Percentiles rank a stretch among this genome's conserved stretches.
phyloP scores from a whole-genome alignment of 1,140 invertebrate genomes.

The Drosophila melanica region DNA sequence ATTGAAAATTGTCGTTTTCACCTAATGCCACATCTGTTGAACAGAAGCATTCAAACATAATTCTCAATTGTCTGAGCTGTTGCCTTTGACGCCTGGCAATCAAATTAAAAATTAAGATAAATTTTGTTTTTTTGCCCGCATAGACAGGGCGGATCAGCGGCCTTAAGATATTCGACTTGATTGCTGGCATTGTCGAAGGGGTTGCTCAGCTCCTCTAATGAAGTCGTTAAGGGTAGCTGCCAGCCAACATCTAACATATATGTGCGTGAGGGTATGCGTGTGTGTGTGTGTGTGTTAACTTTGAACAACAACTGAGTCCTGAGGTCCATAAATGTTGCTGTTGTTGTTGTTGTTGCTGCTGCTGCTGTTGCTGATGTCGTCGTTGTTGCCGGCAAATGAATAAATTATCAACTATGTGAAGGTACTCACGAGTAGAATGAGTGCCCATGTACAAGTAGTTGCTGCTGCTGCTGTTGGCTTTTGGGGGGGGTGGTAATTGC shows the following conservation, averaged over 20 bases:
- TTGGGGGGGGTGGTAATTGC: conserved; percentile 66
- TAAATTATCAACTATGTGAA: conserved; percentile 80
- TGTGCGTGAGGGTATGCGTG: conserved; percentile 1
- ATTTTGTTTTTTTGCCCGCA: conserved; percentile 31
- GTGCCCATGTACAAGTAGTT: conserved; percentile 52
- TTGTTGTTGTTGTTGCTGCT: conserved; percentile 18
- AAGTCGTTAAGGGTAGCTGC: conserved; percentile 73
- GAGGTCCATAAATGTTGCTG: conserved; percentile 49
- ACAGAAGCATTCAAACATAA: conserved; percentile 36
- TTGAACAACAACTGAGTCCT: conserved; percentile 59
- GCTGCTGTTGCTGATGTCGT: conserved; percentile 29
- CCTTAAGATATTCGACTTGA: conserved; percentile 45
- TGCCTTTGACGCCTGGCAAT: conserved; percentile 66
- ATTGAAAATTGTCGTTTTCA: conserved; percentile 21
- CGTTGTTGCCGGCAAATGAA: conserved; percentile 64
- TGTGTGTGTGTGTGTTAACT: conserved; percentile 53
- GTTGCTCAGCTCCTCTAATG: conserved; percentile 57
- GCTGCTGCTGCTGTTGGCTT: conserved; percentile 14
- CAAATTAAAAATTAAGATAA: conserved; percentile 63
- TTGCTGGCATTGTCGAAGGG: conserved; percentile 49
- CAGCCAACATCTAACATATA: conserved; percentile 25
- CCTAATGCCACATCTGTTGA: conserved; percentile 60
- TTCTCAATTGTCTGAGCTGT: conserved; percentile 68
- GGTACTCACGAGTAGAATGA: conserved; percentile 47
- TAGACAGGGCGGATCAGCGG: conserved; percentile 7